These are phyloP conservation scores for Riparia riparia DNA, from an alignment of 2,113 vertebrate genomes.

Conservation along the genomic window DNA sequence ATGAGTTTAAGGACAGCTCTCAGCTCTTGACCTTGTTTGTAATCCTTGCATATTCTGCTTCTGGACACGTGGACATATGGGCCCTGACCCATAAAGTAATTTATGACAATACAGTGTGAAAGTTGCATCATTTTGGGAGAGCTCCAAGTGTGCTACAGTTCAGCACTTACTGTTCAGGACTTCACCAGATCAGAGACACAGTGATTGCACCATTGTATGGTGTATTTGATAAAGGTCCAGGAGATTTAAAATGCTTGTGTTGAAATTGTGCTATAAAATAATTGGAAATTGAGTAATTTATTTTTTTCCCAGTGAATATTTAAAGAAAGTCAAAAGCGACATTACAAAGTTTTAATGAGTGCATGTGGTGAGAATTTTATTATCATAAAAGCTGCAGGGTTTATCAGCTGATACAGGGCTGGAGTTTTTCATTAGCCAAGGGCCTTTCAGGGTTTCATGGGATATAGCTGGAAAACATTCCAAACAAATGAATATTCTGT, in stretches of 20 bases:
- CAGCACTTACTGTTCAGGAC: neutral
- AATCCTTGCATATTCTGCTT: neutral
- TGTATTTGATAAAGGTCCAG: neutral
- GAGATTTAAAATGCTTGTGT: neutral
- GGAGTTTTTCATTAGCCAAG: constrained; percentile 38
- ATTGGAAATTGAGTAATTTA: neutral
- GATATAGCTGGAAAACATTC: constrained; percentile 54
- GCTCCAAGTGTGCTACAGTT: neutral
- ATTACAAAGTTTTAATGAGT: neutral
- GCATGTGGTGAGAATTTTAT: constrained; percentile 10
- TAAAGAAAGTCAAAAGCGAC: neutral
- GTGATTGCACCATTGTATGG: neutral
- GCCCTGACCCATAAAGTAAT: neutral
- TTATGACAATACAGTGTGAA: neutral
- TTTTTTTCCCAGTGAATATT: neutral
- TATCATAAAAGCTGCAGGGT: constrained; percentile 4
- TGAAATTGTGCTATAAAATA: neutral
- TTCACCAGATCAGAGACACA: neutral
- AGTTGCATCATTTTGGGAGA: neutral
- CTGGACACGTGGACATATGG: neutral
- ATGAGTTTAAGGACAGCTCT: neutral
- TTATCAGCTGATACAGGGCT: constrained; percentile 18
- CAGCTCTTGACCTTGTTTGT: neutral
- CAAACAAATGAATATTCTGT: constrained; percentile 65
- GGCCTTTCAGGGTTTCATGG: constrained; percentile 29